Conservation (phyloP, 2,888 invertebrate genomes). For the Tenthredo mesomela region DNA sequence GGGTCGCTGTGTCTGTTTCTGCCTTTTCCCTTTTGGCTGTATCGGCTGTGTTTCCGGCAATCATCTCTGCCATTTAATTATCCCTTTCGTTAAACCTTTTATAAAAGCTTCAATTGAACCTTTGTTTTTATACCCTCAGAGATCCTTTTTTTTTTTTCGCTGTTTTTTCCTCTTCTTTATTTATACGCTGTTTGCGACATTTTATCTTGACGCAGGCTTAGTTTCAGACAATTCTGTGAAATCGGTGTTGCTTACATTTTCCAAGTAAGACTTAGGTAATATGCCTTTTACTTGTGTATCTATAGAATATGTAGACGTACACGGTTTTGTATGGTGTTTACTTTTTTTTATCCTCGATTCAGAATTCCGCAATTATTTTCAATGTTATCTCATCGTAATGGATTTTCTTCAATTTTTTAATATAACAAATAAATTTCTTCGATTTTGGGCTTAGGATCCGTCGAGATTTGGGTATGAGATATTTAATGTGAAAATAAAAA, state of each 20-base stretch:
- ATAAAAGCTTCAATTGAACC: constrained; percentile 3
- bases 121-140: not conserved
- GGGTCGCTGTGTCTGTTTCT: not conserved
- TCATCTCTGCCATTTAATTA: not conserved
- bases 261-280: no score
- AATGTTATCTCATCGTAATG: not conserved
- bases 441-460: not conserved
- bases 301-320: no score
- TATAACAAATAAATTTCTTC: not conserved
- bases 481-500: not conserved
- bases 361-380: not conserved
- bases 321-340: not conserved
- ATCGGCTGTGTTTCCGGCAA: not conserved
- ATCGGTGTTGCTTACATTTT: not conserved
- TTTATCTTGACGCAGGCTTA: not conserved
- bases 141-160: not conserved
- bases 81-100: not conserved
- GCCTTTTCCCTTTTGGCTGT: not conserved
- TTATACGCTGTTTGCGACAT: not conserved
- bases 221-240: not conserved
- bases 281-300: not conserved
- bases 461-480: not conserved
- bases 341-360: not conserved
- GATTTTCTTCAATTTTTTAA: not conserved
- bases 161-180: not conserved